Base-by-base conservation (phyloP, 2,888 invertebrate species). In the Abscondita cerata region DNA sequence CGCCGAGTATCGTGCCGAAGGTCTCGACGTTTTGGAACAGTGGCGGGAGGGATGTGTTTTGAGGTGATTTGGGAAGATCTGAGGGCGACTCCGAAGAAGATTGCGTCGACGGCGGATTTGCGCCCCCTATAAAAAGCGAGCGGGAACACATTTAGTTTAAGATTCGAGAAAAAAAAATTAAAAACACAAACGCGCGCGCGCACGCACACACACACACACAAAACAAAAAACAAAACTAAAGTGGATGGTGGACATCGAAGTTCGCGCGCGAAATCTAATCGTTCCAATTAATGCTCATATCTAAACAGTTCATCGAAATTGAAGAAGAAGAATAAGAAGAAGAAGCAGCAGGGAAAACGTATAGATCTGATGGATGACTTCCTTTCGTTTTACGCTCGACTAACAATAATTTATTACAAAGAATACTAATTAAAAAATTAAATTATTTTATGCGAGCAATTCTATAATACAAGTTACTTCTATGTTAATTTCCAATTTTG, bases 1-100 rank as follows among this genome's bases (percentile, higher is more conserved):
- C 91, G 80, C 93, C 93, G 78, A 92, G 84, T 77, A 88, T 83
- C 69, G 88, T 86, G 82, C 90, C 90, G 83, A 89, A 89, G 73
- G 86, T 84, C 78, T 88, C 88, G 73, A 88, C 87, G 81, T 86
- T 88, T 78, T 87, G 87, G 73, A 87, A 84, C 67, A 85, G 83
- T 51, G 83, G 83, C 58, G 84, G 83, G 71, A 83, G 82, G 65
- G 81, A 59, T 31, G 56, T 50, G 54, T 58, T 67, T 63, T 65
- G 66, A 53, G 71, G 70, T 66, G 62, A 57, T 55, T 62, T 58
- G 40, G 62, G 64, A 57, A 60, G 64, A 62, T 54, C 58, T 50
- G 68, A 59, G 66, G 72, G 65, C 62, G 67, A 59, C 59, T 65
- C 68, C 66, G 68, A 66, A 62, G 72, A 65, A 66, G 62, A 67